Base-by-base conservation (phyloP, 2,888 invertebrate species). In the Lithophane ornitopus region DNA sequence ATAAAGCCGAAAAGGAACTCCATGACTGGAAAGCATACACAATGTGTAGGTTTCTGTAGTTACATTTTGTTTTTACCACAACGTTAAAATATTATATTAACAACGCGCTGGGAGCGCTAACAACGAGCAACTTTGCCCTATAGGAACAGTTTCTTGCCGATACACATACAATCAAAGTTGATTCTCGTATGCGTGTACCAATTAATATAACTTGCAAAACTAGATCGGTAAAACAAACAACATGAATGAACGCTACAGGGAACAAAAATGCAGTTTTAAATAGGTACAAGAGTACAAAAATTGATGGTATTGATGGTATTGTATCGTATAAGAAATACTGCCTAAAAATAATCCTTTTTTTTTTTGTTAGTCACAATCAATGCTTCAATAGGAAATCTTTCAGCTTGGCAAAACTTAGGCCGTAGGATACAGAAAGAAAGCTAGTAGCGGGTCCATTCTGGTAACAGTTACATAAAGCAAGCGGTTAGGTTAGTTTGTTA, bases 61-160 rank as follows among this genome's bases (percentile, higher is more conserved):
- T 62, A 14, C 39, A 46, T 66, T 4, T 63, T 44, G 34, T 76
- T 22, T 63, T 54, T 54, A 74, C 41, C 54, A 62, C 54, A 66
- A 59, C 54, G 41, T 59, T 54, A 80, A 81, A 34, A 34, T 34
- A 34, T 34, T 34, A 81, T 80, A 80, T 69, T 65, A 76, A 66
- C 34, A 65, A 56, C n/a, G 14, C 22, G 49, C 34, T 66, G 26
- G 34, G 14, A 76, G 41, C 59, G 28, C 77, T 26, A 54, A n/a
- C 76, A 69, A 46, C 16, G 34, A 59, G 26, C 63, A 81, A 79
- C 58, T 80, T 81, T 26, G 39, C 58, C 22, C 9, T 59, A 8
- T 3, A 28, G 1, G 8, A 54, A 41, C 22, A 63, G 76, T 65
- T 69, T 76, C 76, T 69, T 76, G 63, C 14, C 28, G 58, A 81